Evolutionary conservation across 2,888 invertebrate genomes (phyloP).

Genomic region (Fragum fragum): DNA sequence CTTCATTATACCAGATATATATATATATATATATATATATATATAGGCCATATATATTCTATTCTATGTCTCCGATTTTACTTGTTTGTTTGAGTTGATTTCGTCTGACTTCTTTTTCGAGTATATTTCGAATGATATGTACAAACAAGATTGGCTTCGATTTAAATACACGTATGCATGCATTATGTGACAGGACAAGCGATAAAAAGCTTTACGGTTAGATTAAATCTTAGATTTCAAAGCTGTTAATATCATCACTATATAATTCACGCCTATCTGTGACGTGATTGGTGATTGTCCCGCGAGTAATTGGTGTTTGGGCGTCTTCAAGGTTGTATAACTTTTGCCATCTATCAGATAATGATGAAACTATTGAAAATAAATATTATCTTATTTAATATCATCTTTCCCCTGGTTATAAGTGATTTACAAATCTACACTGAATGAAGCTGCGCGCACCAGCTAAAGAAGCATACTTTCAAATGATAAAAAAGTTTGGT

Average conservation of each 20-base stretch:
- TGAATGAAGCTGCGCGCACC: too few relatives aligned
- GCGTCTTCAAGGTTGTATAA: not conserved
- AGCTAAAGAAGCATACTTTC: too few relatives aligned
- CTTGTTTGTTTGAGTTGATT: not conserved
- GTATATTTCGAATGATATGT: slow-evolving; percentile 1
- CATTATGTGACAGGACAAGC: slow-evolving; percentile 1
- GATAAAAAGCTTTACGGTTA: not conserved
- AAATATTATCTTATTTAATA: too few relatives aligned
- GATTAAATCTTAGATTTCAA: not conserved
- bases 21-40: too few relatives aligned
- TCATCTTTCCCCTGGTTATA: too few relatives aligned
- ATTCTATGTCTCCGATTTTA: too few relatives aligned
- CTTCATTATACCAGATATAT: too few relatives aligned
- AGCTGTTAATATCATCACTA: not conserved
- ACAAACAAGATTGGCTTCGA: not conserved
- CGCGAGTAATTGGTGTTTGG: not conserved
- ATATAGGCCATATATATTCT: too few relatives aligned
- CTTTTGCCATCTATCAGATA: too few relatives aligned
- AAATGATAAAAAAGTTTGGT: too few relatives aligned
- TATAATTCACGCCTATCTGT: not conserved
- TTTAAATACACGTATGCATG: not conserved
- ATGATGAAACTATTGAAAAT: too few relatives aligned
- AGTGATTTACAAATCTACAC: too few relatives aligned
- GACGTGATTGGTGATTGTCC: not conserved
- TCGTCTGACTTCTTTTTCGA: not conserved